A percentile compares a stretch with the other conserved stretches of the same genome.
Conservation (phyloP, 2,113 vertebrate genomes). For the Corythoichthys intestinalis region DNA sequence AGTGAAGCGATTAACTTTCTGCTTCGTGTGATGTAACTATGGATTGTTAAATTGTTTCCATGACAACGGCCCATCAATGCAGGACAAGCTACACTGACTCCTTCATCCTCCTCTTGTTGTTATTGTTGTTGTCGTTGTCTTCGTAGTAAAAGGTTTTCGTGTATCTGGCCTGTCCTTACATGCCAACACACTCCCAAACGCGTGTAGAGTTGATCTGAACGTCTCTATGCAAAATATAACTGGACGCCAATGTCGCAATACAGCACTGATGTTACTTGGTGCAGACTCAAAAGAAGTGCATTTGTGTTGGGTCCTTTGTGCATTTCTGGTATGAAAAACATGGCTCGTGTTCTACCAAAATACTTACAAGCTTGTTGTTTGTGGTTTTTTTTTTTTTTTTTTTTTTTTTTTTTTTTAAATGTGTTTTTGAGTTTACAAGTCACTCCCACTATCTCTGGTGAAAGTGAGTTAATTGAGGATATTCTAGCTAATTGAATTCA, state of each 20-base stretch:
- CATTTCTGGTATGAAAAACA: slow-evolving; percentile 32
- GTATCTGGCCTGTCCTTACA: slow-evolving; percentile 36
- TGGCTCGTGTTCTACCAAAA: not conserved
- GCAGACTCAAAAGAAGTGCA: not conserved
- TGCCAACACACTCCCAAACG: not conserved
- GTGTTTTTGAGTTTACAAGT: slow-evolving; percentile 71
- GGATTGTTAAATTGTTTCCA: slow-evolving; percentile 53
- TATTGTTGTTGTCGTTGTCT: slow-evolving; percentile 16
- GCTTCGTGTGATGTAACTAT: slow-evolving; percentile 7
- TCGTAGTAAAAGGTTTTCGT: slow-evolving; percentile 36
- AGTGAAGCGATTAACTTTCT: slow-evolving; percentile 40
- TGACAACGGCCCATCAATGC: slow-evolving; percentile 2
- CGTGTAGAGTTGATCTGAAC: not conserved
- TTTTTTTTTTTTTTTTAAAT: slow-evolving; percentile 23
- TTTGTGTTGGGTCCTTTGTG: slow-evolving; percentile 11
- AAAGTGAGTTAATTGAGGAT: slow-evolving; percentile 53
- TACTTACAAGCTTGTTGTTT: slow-evolving; percentile 1
- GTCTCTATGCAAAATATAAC: slow-evolving; percentile 6
- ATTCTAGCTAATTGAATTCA: slow-evolving; percentile 67
- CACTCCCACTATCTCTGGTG: slow-evolving; percentile 37
- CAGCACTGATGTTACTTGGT: not conserved
- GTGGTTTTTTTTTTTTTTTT: slow-evolving; percentile 12
- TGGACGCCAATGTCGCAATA: slow-evolving; percentile 8
- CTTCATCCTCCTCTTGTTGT: not conserved
- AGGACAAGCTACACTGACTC: slow-evolving; percentile 10